Base-by-base conservation (phyloP, 2,888 invertebrate species). In the Zaprionus lineosus region DNA sequence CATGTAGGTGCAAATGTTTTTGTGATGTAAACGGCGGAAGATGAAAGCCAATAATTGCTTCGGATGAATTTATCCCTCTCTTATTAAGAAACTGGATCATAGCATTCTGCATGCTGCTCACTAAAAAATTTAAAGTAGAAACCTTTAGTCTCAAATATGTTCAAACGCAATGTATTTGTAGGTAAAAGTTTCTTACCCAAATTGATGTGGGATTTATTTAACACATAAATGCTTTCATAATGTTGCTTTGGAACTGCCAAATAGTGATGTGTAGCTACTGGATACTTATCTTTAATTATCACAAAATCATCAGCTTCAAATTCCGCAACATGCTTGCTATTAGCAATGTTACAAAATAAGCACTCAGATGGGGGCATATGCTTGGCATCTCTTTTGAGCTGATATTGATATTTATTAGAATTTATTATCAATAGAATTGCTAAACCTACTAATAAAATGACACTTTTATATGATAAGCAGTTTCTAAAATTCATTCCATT, bases 21-120 rank as follows among this genome's bases (percentile, higher is more conserved):
- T 98, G 93, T 5, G 95, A 94, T 60, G 94, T 93, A 90, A 97
- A 97, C 0, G 98, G 98, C 0, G 98, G 97, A 94, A 96, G 95
- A 88, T 98, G 97, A 86, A 96, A 98, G 0, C 98, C 98, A 37
- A 94, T 91, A 52, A 93, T 90, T 12, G 91, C 90, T 43, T 91
- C 90, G 0, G 89, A 84, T 0, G 88, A 18, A 0, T 91, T 81
- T 0, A 91, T 88, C 18, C 91, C 91, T 69, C 92, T 91, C 12
- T 92, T 91, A 0, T 78, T 62, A 0, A 94, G 74, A 16, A 91
- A 77, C 3, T 91, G 87, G 19, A 90, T 89, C 9, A 92, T 88
- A 0, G 91, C 91, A 0, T 89, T 75, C 1, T 95, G 90, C 91
- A 97, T 92, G 75, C 92, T 93, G 41, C 93, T 90, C 46, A 96